Percentiles rank a stretch among this genome's conserved stretches.
phyloP scores from a whole-genome alignment of 2,113 vertebrate genomes.

The Cyphomyrus plagiostoma region DNA sequence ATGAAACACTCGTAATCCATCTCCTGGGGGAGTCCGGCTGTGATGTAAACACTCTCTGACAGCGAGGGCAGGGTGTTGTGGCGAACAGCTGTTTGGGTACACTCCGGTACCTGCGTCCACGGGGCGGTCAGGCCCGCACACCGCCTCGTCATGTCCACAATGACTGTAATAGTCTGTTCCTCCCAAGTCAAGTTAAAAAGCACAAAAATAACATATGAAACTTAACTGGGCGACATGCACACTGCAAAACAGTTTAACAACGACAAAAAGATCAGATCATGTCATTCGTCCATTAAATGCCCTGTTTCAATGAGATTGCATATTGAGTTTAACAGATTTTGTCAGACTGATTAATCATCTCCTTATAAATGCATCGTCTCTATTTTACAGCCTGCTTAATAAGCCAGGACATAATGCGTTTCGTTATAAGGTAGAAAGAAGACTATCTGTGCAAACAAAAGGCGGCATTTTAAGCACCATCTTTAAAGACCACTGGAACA shows the following conservation, averaged over 20 bases:
- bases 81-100: slow-evolving; percentile 9
- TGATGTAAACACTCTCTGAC: slow-evolving; percentile 20
- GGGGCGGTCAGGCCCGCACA: neutral
- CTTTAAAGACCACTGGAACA: slow-evolving; percentile 1
- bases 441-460: slow-evolving; percentile 20
- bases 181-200: neutral
- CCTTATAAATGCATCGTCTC: slow-evolving; percentile 1
- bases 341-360: slow-evolving; percentile 16
- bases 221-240: neutral
- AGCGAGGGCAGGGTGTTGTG: slow-evolving; percentile 5
- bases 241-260: neutral
- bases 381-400: neutral
- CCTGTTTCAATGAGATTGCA: neutral
- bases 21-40: slow-evolving; percentile 6
- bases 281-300: neutral
- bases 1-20: slow-evolving; percentile 22
- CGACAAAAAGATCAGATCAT: neutral
- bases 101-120: neutral
- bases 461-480: slow-evolving; percentile 3
- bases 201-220: neutral
- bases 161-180: neutral
- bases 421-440: slow-evolving; percentile 11
- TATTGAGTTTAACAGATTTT: slow-evolving; percentile 1
- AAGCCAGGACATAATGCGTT: slow-evolving; percentile 12
- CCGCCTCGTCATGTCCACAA: neutral